phyloP scores from a whole-genome alignment of 1,140 invertebrate species.

The Drosophila paulistorum region DNA sequence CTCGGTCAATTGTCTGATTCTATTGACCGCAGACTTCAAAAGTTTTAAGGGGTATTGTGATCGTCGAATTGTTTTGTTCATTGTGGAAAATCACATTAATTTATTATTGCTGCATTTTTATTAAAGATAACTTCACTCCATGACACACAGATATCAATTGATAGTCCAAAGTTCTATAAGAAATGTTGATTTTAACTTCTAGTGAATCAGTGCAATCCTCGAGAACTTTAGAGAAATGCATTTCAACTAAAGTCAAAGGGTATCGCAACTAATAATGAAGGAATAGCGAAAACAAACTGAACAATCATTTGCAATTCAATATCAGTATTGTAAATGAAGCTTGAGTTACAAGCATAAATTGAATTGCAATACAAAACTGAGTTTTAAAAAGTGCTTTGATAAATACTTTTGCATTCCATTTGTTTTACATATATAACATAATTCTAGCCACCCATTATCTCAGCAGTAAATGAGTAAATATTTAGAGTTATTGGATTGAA shows the following conservation, averaged over 20 bases:
- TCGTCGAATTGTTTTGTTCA: not conserved
- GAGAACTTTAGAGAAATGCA: too few relatives aligned
- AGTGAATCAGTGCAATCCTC: not conserved
- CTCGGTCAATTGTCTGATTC: too few relatives aligned
- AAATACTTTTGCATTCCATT: too few relatives aligned
- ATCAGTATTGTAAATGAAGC: too few relatives aligned
- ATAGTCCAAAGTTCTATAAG: constrained; percentile 5
- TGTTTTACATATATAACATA: too few relatives aligned
- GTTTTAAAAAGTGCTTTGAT: too few relatives aligned
- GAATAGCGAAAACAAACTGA: not conserved
- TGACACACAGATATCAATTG: constrained; percentile 45
- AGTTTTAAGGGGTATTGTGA: not conserved
- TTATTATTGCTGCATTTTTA: constrained; percentile 70
- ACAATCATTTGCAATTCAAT: not conserved
- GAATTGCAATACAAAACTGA: too few relatives aligned
- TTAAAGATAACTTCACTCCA: constrained; percentile 72
- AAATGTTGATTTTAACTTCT: not conserved
- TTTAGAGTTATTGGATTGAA: too few relatives aligned
- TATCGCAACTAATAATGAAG: not conserved
- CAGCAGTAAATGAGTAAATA: too few relatives aligned
- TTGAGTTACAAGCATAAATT: too few relatives aligned
- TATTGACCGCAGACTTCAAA: too few relatives aligned
- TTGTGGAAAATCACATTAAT: constrained; percentile 35
- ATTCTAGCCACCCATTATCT: too few relatives aligned
- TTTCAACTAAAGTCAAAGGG: not conserved